Conservation (phyloP, 2,113 vertebrate genomes). For the Petaurus breviceps region DNA sequence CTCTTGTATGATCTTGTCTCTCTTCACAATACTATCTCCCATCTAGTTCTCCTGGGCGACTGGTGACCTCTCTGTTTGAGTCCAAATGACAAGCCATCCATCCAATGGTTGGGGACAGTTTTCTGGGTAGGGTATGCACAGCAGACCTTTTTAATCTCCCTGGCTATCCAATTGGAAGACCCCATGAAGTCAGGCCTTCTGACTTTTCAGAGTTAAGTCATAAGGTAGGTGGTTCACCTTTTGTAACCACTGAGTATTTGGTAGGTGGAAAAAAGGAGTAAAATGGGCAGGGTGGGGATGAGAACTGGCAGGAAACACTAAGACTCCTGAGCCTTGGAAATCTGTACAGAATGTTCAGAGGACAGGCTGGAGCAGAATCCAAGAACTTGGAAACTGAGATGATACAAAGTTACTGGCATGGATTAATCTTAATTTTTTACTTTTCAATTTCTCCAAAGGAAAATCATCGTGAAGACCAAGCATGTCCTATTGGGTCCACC, state of each 20-base stretch:
- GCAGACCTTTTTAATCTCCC: neutral
- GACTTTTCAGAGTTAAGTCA: conserved; percentile 30
- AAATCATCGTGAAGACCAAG: neutral
- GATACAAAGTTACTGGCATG: neutral
- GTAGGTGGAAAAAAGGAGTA: conserved; percentile 20
- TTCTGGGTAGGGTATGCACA: neutral
- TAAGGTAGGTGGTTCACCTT: neutral
- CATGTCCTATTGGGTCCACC: neutral
- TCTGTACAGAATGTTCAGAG: neutral
- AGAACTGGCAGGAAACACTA: neutral
- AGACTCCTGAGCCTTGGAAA: neutral
- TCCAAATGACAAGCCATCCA: conserved; percentile 19
- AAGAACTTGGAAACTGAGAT: neutral
- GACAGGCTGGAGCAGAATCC: conserved; percentile 1
- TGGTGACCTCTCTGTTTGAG: conserved; percentile 19
- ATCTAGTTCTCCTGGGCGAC: conserved; percentile 45
- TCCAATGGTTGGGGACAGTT: neutral
- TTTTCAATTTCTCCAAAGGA: neutral
- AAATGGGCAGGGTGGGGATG: neutral
- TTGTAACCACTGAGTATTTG: conserved; percentile 11
- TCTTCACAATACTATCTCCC: conserved; percentile 61
- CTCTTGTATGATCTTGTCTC: conserved; percentile 29
- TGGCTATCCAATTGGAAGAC: neutral
- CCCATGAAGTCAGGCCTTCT: neutral
- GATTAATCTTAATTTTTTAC: neutral